Evolutionary conservation across 1,140 invertebrate species (phyloP).

Genomic region (Apis laboriosa): DNA sequence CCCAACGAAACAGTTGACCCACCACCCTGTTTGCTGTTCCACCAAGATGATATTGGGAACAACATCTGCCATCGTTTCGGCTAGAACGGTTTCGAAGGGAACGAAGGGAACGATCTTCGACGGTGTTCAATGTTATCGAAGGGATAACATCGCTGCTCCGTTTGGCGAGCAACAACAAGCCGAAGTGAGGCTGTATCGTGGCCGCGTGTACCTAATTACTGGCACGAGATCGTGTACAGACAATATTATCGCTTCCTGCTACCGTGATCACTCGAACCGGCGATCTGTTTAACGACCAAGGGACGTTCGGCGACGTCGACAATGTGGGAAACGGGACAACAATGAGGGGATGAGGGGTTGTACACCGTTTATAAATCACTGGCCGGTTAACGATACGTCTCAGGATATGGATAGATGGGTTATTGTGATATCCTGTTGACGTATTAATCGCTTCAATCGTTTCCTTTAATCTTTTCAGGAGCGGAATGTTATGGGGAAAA

Average conservation of each 20-base stretch:
- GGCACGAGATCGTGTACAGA: background rate
- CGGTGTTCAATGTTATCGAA: constrained; percentile 22
- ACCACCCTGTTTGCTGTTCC: constrained; percentile 64
- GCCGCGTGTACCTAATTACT: constrained; percentile 22
- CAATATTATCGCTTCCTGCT: constrained; percentile 8
- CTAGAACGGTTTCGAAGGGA: background rate
- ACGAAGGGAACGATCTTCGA: constrained; percentile 29
- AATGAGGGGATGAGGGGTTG: no score
- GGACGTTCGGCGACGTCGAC: background rate
- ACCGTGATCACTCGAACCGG: background rate
- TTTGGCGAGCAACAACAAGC: constrained; percentile 10
- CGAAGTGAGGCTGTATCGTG: background rate
- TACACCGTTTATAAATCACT: no score
- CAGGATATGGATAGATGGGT: no score
- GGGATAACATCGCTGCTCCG: constrained; percentile 23
- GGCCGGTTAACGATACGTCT: no score
- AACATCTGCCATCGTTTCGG: constrained; percentile 62
- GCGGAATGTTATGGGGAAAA: no score
- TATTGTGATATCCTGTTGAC: no score
- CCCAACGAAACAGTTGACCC: constrained; percentile 52
- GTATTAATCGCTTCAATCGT: no score
- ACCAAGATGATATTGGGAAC: constrained; percentile 64
- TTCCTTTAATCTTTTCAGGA: no score
- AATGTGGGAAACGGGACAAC: background rate
- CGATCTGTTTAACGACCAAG: constrained; percentile 4